Evolutionary conservation across 2,888 invertebrate species (phyloP), one percentile per base, ranked within the genome.

Genomic region (Carterocephalus palaemon): DNA sequence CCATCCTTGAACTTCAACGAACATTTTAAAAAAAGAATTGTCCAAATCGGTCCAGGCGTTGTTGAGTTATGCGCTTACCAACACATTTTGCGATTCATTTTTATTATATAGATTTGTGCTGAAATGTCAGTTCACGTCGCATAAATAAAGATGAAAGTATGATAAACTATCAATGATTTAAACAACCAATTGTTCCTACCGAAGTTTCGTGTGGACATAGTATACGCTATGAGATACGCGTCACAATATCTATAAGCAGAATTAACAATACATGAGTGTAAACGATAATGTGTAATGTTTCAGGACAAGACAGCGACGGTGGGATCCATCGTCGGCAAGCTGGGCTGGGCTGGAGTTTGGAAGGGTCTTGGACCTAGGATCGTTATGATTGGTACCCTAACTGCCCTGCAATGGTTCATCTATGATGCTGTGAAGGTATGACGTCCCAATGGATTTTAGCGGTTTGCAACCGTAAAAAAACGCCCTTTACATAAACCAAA

Each of bases 361-460:
- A 93, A 94, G 84, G 97, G 97, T 51, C 89, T 97, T 33, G 90
- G 90, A 31, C 95, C 97, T 49, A 94, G 97, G 89, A 98, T 98
- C 66, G 89, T 98, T 61, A 98, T 98, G 97, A 97, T 98, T 64
- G 98, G 97, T 89, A 98, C 97, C 5, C 90, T 98, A 62, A 98
- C 97, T 17, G 97, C 95, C 4, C 90, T 95, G 52, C 97, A 98
- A 75, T 98, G 97, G 97, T 97, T 97, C 90, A 97, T 97, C 85
- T 97, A 97, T 63, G 97, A 98, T 69, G 95, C 94, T n/a, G 96
- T 97, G 53, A 97, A 97, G 88, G 95, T 95, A 52, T 13, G n/a
- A n/a, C n/a, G n/a, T n/a, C n/a, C n/a, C n/a, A n/a, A n/a, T n/a
- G n/a, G n/a, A n/a, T n/a, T n/a, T n/a, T n/a, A n/a, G n/a, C n/a